A percentile compares a stretch with the other conserved stretches of the same genome.
These are phyloP conservation scores for Thunnus albacares DNA, from an alignment of 2,797 vertebrate species.

Conservation along the genomic window DNA sequence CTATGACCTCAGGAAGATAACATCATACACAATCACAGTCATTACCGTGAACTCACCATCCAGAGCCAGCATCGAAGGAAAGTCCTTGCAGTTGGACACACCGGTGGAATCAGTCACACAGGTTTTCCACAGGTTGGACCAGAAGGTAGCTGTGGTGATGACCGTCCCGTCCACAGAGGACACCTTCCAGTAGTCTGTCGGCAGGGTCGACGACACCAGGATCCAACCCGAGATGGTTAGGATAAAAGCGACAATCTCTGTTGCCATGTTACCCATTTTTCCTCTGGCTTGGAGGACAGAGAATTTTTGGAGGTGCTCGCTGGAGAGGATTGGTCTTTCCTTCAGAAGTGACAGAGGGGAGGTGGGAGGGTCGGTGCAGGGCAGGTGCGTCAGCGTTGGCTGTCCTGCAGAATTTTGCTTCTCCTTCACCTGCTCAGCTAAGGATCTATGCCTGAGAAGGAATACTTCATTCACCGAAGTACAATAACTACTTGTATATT, in stretches of 20 bases:
- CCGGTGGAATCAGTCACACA: constrained; percentile 97
- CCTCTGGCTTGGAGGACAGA: constrained; percentile 3
- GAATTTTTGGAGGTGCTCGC: constrained; percentile 2
- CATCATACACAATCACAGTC: background rate
- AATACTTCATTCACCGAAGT: constrained; percentile 2
- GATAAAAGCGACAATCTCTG: constrained; percentile 92
- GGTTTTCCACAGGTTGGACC: constrained; percentile 97
- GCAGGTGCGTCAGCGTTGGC: constrained; percentile 55
- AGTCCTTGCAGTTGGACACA: constrained; percentile 97
- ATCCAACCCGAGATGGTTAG: constrained; percentile 92
- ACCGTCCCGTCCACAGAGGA: constrained; percentile 95
- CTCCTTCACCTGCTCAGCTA: constrained; percentile 36
- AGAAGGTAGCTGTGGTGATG: constrained; percentile 96
- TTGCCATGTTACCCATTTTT: constrained; percentile 87
- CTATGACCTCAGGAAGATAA: background rate
- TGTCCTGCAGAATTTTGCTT: constrained; percentile 35
- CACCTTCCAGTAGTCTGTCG: constrained; percentile 97
- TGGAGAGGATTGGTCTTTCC: constrained; percentile 22
- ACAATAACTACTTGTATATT: constrained; percentile 42
- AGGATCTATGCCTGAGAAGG: constrained; percentile 39
- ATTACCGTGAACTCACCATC: constrained; percentile 85
- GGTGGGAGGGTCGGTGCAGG: constrained; percentile 51
- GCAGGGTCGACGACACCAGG: constrained; percentile 93
- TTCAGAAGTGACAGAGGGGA: constrained; percentile 16
- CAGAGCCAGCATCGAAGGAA: constrained; percentile 95